Evolutionary conservation across 2,888 invertebrate genomes (phyloP), one percentile per base, ranked within the genome.

Genomic region (Volucella zonaria): DNA sequence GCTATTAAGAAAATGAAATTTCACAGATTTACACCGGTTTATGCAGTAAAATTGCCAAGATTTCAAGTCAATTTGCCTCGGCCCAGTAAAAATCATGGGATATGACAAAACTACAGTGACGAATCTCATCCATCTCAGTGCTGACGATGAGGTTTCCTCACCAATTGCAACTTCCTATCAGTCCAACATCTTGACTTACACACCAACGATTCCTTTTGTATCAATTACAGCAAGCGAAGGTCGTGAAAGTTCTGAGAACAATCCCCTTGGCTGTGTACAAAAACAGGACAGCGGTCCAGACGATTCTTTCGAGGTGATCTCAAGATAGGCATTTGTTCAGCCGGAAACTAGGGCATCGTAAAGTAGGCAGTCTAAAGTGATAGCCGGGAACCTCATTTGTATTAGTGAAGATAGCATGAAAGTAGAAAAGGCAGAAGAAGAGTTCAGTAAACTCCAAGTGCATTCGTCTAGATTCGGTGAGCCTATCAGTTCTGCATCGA

Each of bases 281-380:
- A 88, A 88, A 54, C 74, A 89, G 40, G 87, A 85, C 6, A 79
- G 86, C 67, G 77, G 87, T 38, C 77, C 85, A 67, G 87, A 88
- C 56, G 89, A 89, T 85, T 89, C 89, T 1, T 89, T 89, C 64
- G 89, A 89, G 56, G 67, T 87, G 9, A 81, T 88, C 0, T 88
- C 88, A 73, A 87, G 80, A n/a, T 87, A 89, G 73, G 88, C 88
- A n/a, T 86, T 77, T 8, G 43, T 23, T 8, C 82, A 87, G 59
- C 87, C 42, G 0, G 47, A 80, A 2, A 64, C 76, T 8, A 2
- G 14, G n/a, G 66, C 40, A 12, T 62, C 52, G 0, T 3, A 23
- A 23, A 18, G 40, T 3, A 71, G 40, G 15, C 70, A 85, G 2
- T 62, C 52, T 8, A 80, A 85, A 18, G 85, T 85, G 23, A 62